Conservation (phyloP, 2,113 vertebrate genomes). For the Hypocryptadius cinnamomeus region DNA sequence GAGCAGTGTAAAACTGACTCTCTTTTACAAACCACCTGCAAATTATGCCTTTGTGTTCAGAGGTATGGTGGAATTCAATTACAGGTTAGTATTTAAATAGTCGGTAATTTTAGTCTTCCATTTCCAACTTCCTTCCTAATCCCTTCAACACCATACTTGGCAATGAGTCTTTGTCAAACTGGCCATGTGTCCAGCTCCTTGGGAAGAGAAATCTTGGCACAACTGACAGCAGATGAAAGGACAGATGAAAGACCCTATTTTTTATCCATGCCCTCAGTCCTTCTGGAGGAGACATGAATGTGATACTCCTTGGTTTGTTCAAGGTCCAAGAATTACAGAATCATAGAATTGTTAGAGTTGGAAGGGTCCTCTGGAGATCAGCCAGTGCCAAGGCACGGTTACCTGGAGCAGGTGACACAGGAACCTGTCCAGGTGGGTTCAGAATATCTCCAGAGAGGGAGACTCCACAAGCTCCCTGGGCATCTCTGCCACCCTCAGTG, state of each 20-base stretch:
- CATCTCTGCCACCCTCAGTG: background rate
- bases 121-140: background rate
- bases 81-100: background rate
- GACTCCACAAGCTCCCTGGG: background rate
- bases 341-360: background rate
- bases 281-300: background rate
- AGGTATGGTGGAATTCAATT: background rate
- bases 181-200: background rate
- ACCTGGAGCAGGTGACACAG: background rate
- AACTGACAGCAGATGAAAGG: background rate
- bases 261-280: background rate
- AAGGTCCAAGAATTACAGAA: background rate
- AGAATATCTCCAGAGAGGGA: background rate
- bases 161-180: background rate
- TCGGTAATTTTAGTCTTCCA: background rate
- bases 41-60: background rate
- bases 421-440: background rate
- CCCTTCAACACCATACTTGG: fast-evolving
- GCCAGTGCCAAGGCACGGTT: background rate
- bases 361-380: background rate
- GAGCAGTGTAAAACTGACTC: background rate
- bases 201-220: background rate
- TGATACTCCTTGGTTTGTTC: background rate
- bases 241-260: background rate
- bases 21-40: background rate